These are phyloP conservation scores for Spermophilus dauricus DNA, from an alignment of 2,113 vertebrate species.

Conservation along the genomic window DNA sequence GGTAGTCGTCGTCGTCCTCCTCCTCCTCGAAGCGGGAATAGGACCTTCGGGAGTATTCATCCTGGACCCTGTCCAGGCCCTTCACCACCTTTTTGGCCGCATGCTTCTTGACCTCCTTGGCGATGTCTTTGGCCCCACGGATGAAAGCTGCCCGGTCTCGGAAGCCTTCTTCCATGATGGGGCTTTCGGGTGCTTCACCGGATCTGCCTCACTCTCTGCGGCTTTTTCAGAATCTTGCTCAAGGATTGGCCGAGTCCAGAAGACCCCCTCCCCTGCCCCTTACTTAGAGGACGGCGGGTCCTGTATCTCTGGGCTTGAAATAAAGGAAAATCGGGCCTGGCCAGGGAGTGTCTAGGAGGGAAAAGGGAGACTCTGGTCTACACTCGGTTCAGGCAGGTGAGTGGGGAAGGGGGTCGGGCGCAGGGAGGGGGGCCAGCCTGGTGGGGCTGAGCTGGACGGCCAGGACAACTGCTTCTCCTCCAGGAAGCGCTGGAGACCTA, in stretches of 20 bases:
- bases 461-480: conserved; percentile 55
- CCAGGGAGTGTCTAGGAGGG: neutral
- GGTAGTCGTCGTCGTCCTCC: conserved; percentile 94
- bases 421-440: neutral
- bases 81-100: conserved; percentile 96
- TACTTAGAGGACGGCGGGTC: neutral
- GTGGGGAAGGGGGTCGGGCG: neutral
- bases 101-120: conserved; percentile 96
- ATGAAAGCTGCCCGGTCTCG: conserved; percentile 97
- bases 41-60: conserved; percentile 96
- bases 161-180: conserved; percentile 95
- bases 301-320: neutral
- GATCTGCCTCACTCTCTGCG: neutral
- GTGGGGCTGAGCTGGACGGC: neutral
- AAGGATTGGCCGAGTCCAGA: neutral
- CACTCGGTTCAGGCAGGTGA: neutral
- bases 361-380: neutral
- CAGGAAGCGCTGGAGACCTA: conserved; percentile 62
- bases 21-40: conserved; percentile 98
- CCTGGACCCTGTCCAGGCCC: conserved; percentile 93
- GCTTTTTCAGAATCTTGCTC: neutral
- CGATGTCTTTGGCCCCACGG: conserved; percentile 97
- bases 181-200: neutral
- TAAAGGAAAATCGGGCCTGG: neutral
- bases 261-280: neutral